Evolutionary conservation across 2,888 invertebrate genomes (phyloP).

Genomic region (Agrotis segetum): DNA sequence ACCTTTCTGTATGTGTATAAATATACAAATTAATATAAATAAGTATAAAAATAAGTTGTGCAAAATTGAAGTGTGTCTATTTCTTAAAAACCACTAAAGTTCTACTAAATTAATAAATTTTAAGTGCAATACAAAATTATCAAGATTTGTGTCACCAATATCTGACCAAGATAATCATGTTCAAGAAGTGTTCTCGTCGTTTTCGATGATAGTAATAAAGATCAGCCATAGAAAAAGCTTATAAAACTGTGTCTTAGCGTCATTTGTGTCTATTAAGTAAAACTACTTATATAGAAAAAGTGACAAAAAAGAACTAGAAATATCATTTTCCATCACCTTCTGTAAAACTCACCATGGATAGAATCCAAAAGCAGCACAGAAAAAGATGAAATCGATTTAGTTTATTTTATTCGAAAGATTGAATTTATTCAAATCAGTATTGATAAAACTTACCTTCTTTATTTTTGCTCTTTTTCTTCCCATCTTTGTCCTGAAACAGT

Average conservation of each 20-base stretch:
- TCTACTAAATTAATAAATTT: background rate
- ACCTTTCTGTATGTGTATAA: too few relatives aligned
- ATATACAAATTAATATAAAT: too few relatives aligned
- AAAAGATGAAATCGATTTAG: constrained; percentile 62
- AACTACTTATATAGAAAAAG: background rate
- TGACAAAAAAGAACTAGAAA: background rate
- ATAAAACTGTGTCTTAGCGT: too few relatives aligned
- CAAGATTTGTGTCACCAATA: background rate
- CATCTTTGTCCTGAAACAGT: constrained; percentile 94
- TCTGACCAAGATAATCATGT: background rate
- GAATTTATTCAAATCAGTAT: background rate
- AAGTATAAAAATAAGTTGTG: background rate
- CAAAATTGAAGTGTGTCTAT: background rate
- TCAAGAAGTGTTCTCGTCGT: too few relatives aligned
- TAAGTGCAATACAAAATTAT: background rate
- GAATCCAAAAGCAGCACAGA: constrained; percentile 70
- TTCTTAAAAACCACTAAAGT: background rate
- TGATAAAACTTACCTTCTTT: constrained; percentile 95
- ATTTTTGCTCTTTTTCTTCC: constrained; percentile 96
- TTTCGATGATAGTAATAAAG: too few relatives aligned
- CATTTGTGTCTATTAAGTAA: background rate
- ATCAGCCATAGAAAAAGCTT: too few relatives aligned
- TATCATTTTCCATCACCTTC: constrained; percentile 12
- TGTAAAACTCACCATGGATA: constrained; percentile 69
- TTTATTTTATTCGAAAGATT: constrained; percentile 30